Percentiles rank a stretch among this genome's conserved stretches.
Evolutionary conservation across 2,888 invertebrate genomes (phyloP).

Genomic region (Hartigia nigra): DNA sequence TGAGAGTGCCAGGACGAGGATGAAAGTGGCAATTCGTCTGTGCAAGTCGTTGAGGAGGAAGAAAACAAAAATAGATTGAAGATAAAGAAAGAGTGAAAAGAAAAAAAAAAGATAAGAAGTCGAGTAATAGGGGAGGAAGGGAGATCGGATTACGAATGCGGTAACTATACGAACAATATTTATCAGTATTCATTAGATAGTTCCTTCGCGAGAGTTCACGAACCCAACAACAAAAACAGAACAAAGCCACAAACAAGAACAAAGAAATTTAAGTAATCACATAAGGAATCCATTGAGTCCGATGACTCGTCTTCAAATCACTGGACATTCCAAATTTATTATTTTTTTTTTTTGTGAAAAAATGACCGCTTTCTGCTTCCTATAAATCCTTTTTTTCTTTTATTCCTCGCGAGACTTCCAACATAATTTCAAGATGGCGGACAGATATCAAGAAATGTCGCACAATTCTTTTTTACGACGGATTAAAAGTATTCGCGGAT

Average conservation of each 20-base stretch:
- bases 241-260: not conserved
- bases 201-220: not conserved
- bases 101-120: not conserved
- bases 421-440: not conserved
- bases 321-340: not conserved
- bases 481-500: not conserved
- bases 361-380: not conserved
- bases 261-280: not conserved
- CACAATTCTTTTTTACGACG: not conserved
- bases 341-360: not conserved
- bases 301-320: not conserved
- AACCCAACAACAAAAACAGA: not conserved
- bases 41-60: not conserved
- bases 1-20: not conserved
- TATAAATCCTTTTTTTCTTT: not conserved
- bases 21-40: not conserved
- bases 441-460: not conserved
- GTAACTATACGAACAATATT: not conserved
- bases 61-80: not conserved
- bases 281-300: not conserved
- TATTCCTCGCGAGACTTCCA: not conserved
- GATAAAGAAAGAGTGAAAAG: not conserved
- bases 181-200: conserved; percentile 3
- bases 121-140: not conserved
- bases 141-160: not conserved